Evolutionary conservation across 2,888 invertebrate genomes (phyloP), one percentile per base, ranked within the genome.

Genomic region (Automeris io): DNA sequence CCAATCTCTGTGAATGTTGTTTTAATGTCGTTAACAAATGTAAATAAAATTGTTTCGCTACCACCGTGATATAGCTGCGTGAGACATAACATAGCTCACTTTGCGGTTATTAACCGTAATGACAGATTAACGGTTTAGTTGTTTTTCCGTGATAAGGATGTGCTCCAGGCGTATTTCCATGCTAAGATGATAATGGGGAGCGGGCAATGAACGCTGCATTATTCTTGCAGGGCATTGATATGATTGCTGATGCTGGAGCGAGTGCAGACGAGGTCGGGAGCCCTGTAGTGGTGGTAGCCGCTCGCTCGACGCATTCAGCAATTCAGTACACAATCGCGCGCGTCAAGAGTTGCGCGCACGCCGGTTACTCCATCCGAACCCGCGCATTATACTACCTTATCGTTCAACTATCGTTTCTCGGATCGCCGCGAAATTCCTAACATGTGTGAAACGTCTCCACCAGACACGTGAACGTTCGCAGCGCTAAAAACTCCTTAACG

Each of bases 321-420:
- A 68, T 54, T 81, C 85, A 86, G 85, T 85, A 49, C 70, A 74
- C 71, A 74, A 69, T 72, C 79, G 81, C 77, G 70, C 83, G 82
- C 67, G 74, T 65, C 67, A 62, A 74, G 74, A 73, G 76, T 62
- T 76, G 85, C 82, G 82, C 83, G 83, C 73, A 68, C 81, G 79
- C 61, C 67, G 59, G 59, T 70, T 70, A 68, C 68, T 61, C 68
- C 70, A 63, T 51, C 56, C 52, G 54, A 61, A 58, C 54, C 55
- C 63, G 62, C 64, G 58, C 56, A 60, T 57, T 61, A 61, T 58
- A 56, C 57, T 49, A 68, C 55, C 68, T 69, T 77, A 80, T 76
- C 77, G 76, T 71, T 61, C 67, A 50, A 62, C 61, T 68, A 62
- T 66, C 65, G 59, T 55, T 57, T 49, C 54, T 60, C 54, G 50